phyloP scores from a whole-genome alignment of 2,797 vertebrate genomes.

The Lutjanus argentimaculatus region DNA sequence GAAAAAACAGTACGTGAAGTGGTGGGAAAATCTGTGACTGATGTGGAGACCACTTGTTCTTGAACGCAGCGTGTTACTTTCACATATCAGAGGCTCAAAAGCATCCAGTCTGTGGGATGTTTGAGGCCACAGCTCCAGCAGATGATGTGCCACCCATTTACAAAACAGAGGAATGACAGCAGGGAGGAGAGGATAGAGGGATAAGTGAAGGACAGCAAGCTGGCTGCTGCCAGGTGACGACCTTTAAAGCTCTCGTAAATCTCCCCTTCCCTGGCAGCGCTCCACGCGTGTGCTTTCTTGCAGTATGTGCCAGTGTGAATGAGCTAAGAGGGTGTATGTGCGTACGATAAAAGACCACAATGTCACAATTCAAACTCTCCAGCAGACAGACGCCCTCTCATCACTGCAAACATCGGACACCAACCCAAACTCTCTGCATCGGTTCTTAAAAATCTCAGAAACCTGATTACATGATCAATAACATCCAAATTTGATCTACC shows the following conservation, averaged over 20 bases:
- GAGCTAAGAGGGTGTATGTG: constrained; percentile 5
- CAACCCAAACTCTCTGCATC: constrained; percentile 3
- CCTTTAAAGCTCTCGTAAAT: constrained; percentile 68
- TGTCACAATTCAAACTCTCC: constrained; percentile 19
- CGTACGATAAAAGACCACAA: neutral
- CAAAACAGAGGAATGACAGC: constrained; percentile 21
- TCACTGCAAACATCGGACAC: constrained; percentile 29
- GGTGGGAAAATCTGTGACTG: neutral
- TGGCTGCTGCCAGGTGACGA: constrained; percentile 62
- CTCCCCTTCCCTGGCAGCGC: constrained; percentile 53
- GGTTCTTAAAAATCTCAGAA: constrained; percentile 11
- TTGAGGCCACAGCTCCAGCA: constrained; percentile 5
- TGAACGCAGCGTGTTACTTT: constrained; percentile 8
- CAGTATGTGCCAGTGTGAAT: constrained; percentile 8
- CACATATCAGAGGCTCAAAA: constrained; percentile 20
- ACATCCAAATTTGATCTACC: constrained; percentile 4
- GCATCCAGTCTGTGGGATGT: constrained; percentile 2
- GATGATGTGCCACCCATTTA: constrained; percentile 1
- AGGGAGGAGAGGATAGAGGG: constrained; percentile 37
- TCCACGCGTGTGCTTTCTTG: constrained; percentile 4
- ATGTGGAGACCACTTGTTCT: constrained; percentile 7
- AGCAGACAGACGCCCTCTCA: constrained; percentile 17
- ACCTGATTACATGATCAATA: neutral
- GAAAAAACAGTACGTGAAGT: neutral
- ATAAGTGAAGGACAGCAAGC: constrained; percentile 46